Evolutionary conservation across 2,888 invertebrate species (phyloP), one percentile per base, ranked within the genome.

Genomic region (Eristalis tenax): DNA sequence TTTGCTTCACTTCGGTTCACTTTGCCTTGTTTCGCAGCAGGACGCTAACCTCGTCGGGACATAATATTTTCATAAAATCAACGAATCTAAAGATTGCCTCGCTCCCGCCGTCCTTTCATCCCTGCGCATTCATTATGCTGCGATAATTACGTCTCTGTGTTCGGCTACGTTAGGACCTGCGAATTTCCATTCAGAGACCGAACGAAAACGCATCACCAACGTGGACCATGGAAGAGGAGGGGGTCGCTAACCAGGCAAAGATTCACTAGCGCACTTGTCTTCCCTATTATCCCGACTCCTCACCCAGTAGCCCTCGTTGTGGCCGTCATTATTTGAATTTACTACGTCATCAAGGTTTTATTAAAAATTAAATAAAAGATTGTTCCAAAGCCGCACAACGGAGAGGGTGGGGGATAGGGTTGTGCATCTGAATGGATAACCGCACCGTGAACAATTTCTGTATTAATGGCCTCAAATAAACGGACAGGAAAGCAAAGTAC

Each of bases 331-430:
- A 87, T 87, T 83, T 83, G 83, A 87, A 87, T 87, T 87, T 83
- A 83, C 83, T 79, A 73, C 87, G 87, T 83, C 87, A 87, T 87
- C 87, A 79, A 79, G 79, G 76, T 87, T 83, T 87, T 83, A 87
- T 83, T 80, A 83, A 83, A 87, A 83, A 83, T 83, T 87, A 76
- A 80, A 83, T 80, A 73, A 79, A 80, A 68, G 64, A 74, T 70
- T 40, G 64, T 11, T 23, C 32, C 35, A 71, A 59, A 35, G n/a
- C n/a, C n/a, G n/a, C n/a, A n/a, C n/a, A n/a, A n/a, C n/a, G 40
- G 63, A 35, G 32, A 64, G 50, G 15, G 6, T n/a, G 28, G 28
- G 4, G 2, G 28, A 32, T 4, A 50, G 15, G 23, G 32, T 70
- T 64, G 59, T 59, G 56, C 68, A 86, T 64, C 73, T 74, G 83